These are phyloP conservation scores for Ctenopoma multispine DNA, from an alignment of 2,797 vertebrate genomes.

Conservation along the genomic window DNA sequence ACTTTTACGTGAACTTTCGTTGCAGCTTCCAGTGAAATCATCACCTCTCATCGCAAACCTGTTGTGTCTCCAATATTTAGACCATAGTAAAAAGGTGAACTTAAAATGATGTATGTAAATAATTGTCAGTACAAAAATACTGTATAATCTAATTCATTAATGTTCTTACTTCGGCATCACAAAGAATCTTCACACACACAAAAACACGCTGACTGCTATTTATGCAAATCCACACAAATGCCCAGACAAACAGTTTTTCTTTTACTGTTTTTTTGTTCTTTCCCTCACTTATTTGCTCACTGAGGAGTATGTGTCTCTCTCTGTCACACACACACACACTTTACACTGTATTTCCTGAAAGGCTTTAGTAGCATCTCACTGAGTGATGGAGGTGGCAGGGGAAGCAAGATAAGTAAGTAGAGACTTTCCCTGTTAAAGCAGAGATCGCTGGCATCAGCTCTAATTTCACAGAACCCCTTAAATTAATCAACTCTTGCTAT, in stretches of 20 bases:
- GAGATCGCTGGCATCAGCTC: background rate
- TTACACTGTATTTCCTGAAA: slow-evolving; percentile 18
- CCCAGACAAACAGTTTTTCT: background rate
- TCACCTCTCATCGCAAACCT: background rate
- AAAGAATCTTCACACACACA: too few species aligned
- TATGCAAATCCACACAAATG: slow-evolving; percentile 1
- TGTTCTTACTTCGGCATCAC: too few species aligned
- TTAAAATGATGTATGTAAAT: too few species aligned
- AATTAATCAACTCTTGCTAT: background rate
- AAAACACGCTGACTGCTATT: background rate
- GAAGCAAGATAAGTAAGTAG: slow-evolving; percentile 20
- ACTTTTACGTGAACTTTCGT: background rate
- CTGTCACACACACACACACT: slow-evolving; percentile 5
- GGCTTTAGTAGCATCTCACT: slow-evolving; percentile 25
- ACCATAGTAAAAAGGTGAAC: too few species aligned
- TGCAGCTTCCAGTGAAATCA: slow-evolving; percentile 5
- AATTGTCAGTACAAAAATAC: too few species aligned
- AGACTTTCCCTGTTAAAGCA: background rate
- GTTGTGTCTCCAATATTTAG: too few species aligned
- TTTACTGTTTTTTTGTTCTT: background rate
- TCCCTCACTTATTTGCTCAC: background rate
- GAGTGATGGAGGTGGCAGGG: slow-evolving; percentile 27
- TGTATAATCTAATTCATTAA: too few species aligned
- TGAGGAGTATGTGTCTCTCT: background rate
- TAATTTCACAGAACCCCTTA: background rate